A percentile compares a stretch with the other conserved stretches of the same genome.
phyloP scores from a whole-genome alignment of 2,888 invertebrate genomes.

The Drosophila sordidapex region DNA sequence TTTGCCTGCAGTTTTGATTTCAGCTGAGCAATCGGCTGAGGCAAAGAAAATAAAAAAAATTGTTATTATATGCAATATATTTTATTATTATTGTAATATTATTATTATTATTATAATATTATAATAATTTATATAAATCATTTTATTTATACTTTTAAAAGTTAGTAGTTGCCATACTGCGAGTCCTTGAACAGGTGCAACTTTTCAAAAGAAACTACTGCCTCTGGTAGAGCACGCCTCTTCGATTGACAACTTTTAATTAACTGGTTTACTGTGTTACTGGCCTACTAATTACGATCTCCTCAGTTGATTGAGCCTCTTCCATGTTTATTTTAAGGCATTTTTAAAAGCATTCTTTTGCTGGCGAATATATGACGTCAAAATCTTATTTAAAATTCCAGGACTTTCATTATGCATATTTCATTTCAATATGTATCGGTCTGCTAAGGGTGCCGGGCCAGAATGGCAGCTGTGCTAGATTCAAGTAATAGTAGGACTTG shows the following conservation, averaged over 20 bases:
- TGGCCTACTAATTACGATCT: neutral
- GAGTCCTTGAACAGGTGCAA: constrained; percentile 1
- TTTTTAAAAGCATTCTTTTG: too few species aligned
- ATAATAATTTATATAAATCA: too few species aligned
- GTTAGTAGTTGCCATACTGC: too few species aligned
- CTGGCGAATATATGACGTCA: constrained; percentile 1
- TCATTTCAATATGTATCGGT: constrained; percentile 5
- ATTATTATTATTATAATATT: too few species aligned
- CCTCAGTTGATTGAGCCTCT: neutral
- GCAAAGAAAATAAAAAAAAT: too few species aligned
- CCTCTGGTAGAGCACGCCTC: neutral
- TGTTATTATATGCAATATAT: too few species aligned
- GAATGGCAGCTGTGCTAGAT: too few species aligned
- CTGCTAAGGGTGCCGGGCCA: neutral
- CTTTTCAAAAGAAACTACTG: constrained; percentile 3
- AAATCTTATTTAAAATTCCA: neutral
- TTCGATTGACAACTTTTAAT: neutral
- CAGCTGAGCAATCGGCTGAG: neutral
- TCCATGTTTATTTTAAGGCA: neutral
- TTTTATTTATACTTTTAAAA: neutral
- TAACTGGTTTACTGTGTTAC: neutral
- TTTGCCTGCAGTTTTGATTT: neutral
- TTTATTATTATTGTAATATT: neutral
- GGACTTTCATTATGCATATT: too few species aligned
- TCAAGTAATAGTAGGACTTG: too few species aligned